Evolutionary conservation across 1,140 invertebrate genomes (phyloP).

Genomic region (Drosophila seguyi): DNA sequence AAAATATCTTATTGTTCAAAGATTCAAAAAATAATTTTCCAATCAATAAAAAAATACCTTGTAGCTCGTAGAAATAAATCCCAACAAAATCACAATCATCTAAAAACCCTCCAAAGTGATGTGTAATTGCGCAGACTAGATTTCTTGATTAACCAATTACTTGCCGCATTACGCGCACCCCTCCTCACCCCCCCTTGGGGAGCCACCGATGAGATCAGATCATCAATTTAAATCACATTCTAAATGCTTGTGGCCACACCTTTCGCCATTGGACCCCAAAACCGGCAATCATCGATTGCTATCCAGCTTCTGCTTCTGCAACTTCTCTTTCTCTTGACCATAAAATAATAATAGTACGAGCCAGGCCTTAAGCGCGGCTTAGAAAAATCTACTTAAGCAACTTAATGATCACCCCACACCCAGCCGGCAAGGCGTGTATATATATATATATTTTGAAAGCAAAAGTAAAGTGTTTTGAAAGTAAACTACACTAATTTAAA

Average conservation of each 20-base stretch:
- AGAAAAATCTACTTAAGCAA: constrained; percentile 56
- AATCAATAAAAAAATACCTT: neutral
- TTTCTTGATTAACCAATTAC: constrained; percentile 14
- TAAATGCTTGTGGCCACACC: constrained; percentile 41
- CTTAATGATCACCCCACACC: constrained; percentile 77
- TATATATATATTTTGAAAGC: constrained; percentile 63
- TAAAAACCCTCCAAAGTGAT: neutral
- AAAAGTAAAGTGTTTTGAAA: constrained; percentile 84
- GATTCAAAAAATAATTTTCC: too few relatives aligned
- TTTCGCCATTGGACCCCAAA: constrained; percentile 24
- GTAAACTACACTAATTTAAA: constrained; percentile 82
- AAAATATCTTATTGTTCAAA: neutral
- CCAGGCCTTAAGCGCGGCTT: constrained; percentile 19
- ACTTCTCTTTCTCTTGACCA: constrained; percentile 22
- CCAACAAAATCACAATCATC: neutral
- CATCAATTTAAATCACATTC: constrained; percentile 53
- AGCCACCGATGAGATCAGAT: constrained; percentile 39
- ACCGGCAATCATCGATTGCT: constrained; percentile 39
- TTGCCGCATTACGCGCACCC: constrained; percentile 11
- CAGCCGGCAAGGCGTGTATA: constrained; percentile 21
- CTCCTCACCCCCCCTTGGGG: neutral
- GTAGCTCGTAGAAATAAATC: neutral
- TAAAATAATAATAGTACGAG: constrained; percentile 2
- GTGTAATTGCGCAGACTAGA: neutral
- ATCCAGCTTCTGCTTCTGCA: constrained; percentile 43